Evolutionary conservation across 2,113 vertebrate species (phyloP), one percentile per base, ranked within the genome.

Genomic region (Nesoenas mayeri): DNA sequence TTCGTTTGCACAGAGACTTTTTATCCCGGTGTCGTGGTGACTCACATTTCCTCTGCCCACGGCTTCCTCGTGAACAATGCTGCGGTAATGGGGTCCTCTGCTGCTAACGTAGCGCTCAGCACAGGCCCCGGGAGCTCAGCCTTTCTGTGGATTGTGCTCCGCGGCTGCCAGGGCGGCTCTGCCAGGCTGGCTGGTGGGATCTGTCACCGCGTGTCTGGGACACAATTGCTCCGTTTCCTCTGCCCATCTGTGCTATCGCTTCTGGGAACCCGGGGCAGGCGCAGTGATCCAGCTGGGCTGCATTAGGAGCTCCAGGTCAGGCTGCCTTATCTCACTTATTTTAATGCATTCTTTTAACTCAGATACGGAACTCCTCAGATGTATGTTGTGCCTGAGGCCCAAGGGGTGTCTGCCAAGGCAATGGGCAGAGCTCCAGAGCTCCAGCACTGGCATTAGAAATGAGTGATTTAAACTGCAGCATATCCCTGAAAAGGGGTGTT

Each of bases 41-140:
- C 62, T 88, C 85, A 73, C 82, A 88, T 34, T 71, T 85, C 88
- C 90, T 79, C 91, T 83, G 72, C 91, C 79, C 93, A 85, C 78
- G 11, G 85, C 64, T 42, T 88, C 67, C 85, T 64, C 24, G 48
- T 15, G 25, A 60, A 61, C 84, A 81, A 36, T 15, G n/a, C n/a
- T 18, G 16, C 15, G 64, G 85, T 53, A 78, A 85, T 53, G 73
- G 71, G 56, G 82, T 74, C 29, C 17, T 85, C 79, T 77, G 64
- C 20, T 32, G 40, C 64, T 51, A 67, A n/a, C 34, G 51, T 62
- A 25, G 48, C 12, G 67, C 58, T 58, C 85, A 56, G 80, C 36
- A 11, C 9, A 20, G 25, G 62, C 20, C 81, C 1, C 3, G 84
- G 57, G 66, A 93, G 67, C 47, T 77, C 26, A 66, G 81, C 36